Evolutionary conservation across 1,140 invertebrate genomes (phyloP).

Genomic region (Hesperophylax magnus): DNA sequence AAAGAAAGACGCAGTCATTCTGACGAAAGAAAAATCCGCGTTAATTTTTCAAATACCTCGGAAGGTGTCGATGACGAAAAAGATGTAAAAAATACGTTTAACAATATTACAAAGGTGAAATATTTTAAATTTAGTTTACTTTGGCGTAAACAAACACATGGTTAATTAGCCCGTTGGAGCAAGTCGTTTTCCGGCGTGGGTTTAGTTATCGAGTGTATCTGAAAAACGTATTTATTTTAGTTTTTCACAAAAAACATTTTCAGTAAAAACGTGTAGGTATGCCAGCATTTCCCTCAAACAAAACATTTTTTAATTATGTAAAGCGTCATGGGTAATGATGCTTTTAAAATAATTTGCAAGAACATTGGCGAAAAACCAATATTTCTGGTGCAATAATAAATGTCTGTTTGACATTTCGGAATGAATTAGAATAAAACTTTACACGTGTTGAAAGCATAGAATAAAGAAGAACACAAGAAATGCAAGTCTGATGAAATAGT

Average conservation of each 20-base stretch:
- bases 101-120: neutral
- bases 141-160: slow-evolving; percentile 12
- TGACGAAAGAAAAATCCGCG: neutral
- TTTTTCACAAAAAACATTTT: neutral
- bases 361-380: too few species aligned
- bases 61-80: slow-evolving; percentile 7
- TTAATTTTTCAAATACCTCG: neutral
- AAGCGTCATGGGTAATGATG: too few species aligned
- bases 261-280: too few species aligned
- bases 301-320: too few species aligned
- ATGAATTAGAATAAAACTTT: too few species aligned
- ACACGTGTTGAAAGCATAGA: too few species aligned
- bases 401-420: too few species aligned
- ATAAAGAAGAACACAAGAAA: too few species aligned
- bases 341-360: too few species aligned
- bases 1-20: neutral
- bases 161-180: slow-evolving; percentile 31
- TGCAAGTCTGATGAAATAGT: too few species aligned
- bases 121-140: neutral
- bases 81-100: neutral
- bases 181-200: slow-evolving; percentile 17
- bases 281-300: too few species aligned
- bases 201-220: neutral
- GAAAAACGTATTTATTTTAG: neutral
- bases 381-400: too few species aligned